Percentiles rank a stretch among this genome's conserved stretches.
phyloP scores from a whole-genome alignment of 2,888 invertebrate genomes.

The Macrophya annulata region DNA sequence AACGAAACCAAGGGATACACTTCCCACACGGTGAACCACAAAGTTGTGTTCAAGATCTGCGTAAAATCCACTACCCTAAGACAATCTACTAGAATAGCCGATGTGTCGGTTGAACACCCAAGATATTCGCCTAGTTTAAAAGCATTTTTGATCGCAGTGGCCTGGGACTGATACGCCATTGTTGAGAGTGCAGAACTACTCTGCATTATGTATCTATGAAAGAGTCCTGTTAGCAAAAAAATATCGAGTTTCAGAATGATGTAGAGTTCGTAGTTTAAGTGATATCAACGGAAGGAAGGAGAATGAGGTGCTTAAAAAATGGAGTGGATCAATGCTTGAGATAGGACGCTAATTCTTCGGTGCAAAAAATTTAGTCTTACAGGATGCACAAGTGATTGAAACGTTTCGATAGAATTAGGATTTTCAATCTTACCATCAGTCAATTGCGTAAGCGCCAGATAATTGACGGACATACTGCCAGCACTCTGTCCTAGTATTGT shows the following conservation, averaged over 20 bases:
- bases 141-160: constrained; percentile 63
- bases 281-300: too few relatives aligned
- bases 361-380: background rate
- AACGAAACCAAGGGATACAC: constrained; percentile 55
- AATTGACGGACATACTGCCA: constrained; percentile 64
- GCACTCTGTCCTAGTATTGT: constrained; percentile 64
- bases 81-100: constrained; percentile 60
- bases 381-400: too few relatives aligned
- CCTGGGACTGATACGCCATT: constrained; percentile 63
- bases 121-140: constrained; percentile 63
- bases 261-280: background rate
- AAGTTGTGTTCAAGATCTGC: background rate
- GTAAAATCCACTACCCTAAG: constrained; percentile 57
- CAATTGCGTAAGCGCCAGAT: constrained; percentile 63
- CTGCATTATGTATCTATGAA: constrained; percentile 71
- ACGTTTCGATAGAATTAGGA: background rate
- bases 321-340: too few relatives aligned
- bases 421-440: constrained; percentile 59
- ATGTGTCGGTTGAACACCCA: constrained; percentile 24
- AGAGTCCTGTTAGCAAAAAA: constrained; percentile 64
- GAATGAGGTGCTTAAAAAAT: too few relatives aligned
- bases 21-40: background rate
- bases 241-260: background rate
- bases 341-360: background rate
- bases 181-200: constrained; percentile 65